Conservation (phyloP, 2,797 vertebrate species). For the Tokudaia tokunoshimensis region DNA sequence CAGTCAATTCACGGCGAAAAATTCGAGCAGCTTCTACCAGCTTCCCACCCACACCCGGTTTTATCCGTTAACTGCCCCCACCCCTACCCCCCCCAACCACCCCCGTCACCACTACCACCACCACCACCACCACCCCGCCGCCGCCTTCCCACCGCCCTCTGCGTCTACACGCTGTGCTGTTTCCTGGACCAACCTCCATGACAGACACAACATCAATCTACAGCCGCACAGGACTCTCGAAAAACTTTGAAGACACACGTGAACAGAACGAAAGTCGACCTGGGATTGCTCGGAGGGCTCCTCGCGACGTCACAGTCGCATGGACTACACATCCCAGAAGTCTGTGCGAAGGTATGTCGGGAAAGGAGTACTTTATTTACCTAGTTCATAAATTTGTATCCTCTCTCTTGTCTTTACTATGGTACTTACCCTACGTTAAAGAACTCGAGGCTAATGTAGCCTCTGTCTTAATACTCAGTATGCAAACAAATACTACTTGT, state of each 20-base stretch:
- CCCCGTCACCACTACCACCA: too few relatives aligned
- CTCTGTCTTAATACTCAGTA: too few relatives aligned
- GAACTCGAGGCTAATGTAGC: too few relatives aligned
- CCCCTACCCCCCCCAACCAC: too few relatives aligned
- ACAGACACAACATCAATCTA: neutral
- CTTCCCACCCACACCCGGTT: neutral
- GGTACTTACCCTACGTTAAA: too few relatives aligned
- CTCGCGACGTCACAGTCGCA: neutral
- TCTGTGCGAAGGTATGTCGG: neutral
- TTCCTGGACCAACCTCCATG: neutral
- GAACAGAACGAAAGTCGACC: neutral
- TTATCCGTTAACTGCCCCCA: too few relatives aligned
- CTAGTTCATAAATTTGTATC: neutral
- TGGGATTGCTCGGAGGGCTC: neutral
- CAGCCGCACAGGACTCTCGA: rapidly evolving
- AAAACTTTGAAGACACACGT: neutral
- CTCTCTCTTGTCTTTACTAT: too few relatives aligned
- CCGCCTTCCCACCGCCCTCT: too few relatives aligned
- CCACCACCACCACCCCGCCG: too few relatives aligned
- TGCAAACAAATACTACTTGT: too few relatives aligned
- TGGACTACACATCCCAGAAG: neutral
- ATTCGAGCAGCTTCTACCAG: neutral
- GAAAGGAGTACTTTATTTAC: neutral
- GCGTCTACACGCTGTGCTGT: neutral
- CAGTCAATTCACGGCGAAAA: too few relatives aligned